phyloP scores from a whole-genome alignment of 2,888 invertebrate species.

The Ophion costatus region DNA sequence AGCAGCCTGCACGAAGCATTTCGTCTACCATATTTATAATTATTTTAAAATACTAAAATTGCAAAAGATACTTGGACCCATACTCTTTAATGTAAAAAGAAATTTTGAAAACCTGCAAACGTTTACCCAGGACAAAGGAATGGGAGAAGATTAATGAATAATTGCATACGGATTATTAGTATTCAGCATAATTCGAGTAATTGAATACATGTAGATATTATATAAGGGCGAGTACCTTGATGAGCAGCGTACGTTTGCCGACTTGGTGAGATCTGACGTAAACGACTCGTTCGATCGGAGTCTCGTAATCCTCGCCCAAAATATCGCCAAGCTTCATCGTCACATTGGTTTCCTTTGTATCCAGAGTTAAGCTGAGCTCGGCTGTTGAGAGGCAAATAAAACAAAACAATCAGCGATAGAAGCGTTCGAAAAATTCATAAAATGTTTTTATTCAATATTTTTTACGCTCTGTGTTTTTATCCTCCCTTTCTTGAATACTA shows the following conservation, averaged over 20 bases:
- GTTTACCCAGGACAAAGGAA: not conserved
- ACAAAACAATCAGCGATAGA: not conserved
- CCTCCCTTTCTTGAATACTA: not conserved
- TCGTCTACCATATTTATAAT: too few relatives aligned
- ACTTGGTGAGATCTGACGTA: constrained; percentile 87
- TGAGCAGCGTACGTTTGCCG: constrained; percentile 86
- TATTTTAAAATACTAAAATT: too few relatives aligned
- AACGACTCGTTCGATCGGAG: constrained; percentile 86
- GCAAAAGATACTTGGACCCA: too few relatives aligned
- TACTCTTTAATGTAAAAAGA: too few relatives aligned
- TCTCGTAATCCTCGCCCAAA: constrained; percentile 85
- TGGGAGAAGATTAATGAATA: not conserved
- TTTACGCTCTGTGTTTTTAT: not conserved
- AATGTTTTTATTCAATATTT: not conserved
- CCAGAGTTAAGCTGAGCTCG: constrained; percentile 79
- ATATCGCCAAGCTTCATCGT: constrained; percentile 76
- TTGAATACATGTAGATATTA: not conserved
- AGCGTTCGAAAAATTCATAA: not conserved
- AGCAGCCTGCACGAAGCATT: too few relatives aligned
- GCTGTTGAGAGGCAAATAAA: constrained; percentile 66
- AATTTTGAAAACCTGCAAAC: too few relatives aligned
- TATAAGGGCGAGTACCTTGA: constrained; percentile 84
- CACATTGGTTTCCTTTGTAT: constrained; percentile 75
- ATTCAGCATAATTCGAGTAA: not conserved
- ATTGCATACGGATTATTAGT: not conserved